Evolutionary conservation across 2,888 invertebrate species (phyloP), one percentile per base, ranked within the genome.

Genomic region (Plagodis pulveraria): DNA sequence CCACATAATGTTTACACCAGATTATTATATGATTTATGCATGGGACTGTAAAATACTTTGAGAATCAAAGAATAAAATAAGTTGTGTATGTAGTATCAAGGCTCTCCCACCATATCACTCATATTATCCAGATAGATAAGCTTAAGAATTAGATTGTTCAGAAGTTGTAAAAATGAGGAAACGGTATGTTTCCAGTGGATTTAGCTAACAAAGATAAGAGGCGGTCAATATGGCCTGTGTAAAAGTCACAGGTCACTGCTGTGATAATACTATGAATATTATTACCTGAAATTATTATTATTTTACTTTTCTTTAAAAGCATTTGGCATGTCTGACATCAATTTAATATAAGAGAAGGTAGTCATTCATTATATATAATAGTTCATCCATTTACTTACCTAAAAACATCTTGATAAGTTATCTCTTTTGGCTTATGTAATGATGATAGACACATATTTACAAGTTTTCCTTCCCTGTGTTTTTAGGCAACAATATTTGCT

Each of bases 221-320:
- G 78, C 86, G 92, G 92, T 92, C 90, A 91, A 81, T 80, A 74
- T 74, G 80, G 82, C 70, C 74, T 76, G 79, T 81, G 83, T 79
- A 76, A 84, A 87, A 89, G 85, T 87, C 86, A 80, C 77, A 84
- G 91, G 92, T 91, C 91, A 91, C 73, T 76, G 70, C 76, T 73
- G 72, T 84, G 91, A 91, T 91, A 91, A 91, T 77, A 81, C 70
- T 84, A 81, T 83, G 82, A 80, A 81, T 81, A 82, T 71, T 79
- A 76, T 50, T 50, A 22, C 22, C 22, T 22, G 1, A 22, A 38
- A 47, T 51, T 55, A 59, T 55, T 34, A 68, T 78, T 74, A 70
- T 63, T 60, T 59, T 51, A 55, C 58, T 74, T 72, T 76, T 73
- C 40, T 70, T 75, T 73, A 70, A 66, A 69, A 59, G 36, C 33